Base-by-base conservation (phyloP, 2,888 invertebrate genomes). In the Cosmopolites sordidus region DNA sequence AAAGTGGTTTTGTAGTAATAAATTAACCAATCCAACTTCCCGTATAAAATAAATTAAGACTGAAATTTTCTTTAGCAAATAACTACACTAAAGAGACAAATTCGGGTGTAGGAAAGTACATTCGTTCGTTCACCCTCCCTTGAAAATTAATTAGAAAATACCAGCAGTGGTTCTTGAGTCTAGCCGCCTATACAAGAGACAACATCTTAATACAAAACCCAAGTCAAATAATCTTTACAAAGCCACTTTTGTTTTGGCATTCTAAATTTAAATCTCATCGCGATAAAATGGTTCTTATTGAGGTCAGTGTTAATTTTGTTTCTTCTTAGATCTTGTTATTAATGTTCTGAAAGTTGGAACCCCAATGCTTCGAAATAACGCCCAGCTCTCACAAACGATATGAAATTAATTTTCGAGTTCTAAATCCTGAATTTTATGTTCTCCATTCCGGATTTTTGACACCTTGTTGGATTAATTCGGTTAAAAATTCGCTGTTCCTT, bases 281-380 rank as follows among this genome's bases (percentile, higher is more conserved):
- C n/a, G n/a, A 33, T 33, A 11, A 33, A 33, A 33, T 11, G 12
- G 12, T 33, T 33, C 33, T 33, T 33, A 33, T 33, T 12, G 33
- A 33, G 33, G 33, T 33, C 33, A 33, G 33, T 33, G 33, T 33
- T 33, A 33, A 33, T 33, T 33, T 12, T 33, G n/a, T 33, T 33
- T 33, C 33, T 33, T 11, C 33, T 33, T 33, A 12, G 33, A 12
- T 33, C 12, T 12, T 12, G n/a, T 33, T 33, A 33, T 33, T 33
- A 33, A 33, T 33, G 3, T 33, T 33, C 8, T 11, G 33, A 12
- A 33, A 33, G 12, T 3, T 4, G 12, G 33, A 11, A 33, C n/a
- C 33, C 12, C 33, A 11, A 33, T 33, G 4, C 12, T 33, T 33
- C 11, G 33, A 33, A 12, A 33, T 12, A 12, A 33, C n/a, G 12